These are phyloP conservation scores for Pachyramphus minor DNA, from an alignment of 2,113 vertebrate genomes.

Conservation along the genomic window DNA sequence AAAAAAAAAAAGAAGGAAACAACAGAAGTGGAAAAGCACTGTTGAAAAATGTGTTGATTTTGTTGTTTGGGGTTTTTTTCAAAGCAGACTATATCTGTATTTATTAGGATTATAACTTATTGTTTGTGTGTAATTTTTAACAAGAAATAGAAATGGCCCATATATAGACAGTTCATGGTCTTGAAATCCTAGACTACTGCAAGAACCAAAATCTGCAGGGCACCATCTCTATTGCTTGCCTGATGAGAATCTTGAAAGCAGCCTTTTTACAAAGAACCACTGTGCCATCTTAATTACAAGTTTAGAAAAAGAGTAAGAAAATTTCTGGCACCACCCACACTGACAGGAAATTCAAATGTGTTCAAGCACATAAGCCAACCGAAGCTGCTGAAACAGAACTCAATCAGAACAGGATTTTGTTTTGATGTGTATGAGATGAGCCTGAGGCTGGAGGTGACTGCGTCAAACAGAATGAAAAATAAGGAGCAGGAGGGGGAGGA, in stretches of 20 bases:
- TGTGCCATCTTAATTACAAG: not conserved
- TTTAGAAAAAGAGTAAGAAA: not conserved
- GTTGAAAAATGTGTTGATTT: not conserved
- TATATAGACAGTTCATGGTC: not conserved
- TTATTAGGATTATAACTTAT: not conserved
- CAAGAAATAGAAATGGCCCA: not conserved
- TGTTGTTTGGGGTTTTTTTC: not conserved
- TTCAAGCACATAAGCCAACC: not conserved
- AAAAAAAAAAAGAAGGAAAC: not conserved
- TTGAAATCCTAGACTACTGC: not conserved
- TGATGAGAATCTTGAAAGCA: slow-evolving; percentile 13
- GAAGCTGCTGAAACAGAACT: not conserved
- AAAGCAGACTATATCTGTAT: not conserved
- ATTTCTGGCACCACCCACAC: not conserved
- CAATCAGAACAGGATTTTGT: not conserved
- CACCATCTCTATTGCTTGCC: not conserved
- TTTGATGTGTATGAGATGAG: not conserved
- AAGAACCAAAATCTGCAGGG: not conserved
- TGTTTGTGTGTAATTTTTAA: not conserved
- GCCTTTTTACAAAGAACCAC: not conserved
- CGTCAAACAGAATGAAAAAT: not conserved
- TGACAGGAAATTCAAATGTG: not conserved
- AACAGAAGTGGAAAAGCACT: not conserved
- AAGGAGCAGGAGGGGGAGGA: not conserved
- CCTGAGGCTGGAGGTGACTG: not conserved